Evolutionary conservation across 2,888 invertebrate species (phyloP).

Genomic region (Stomorhina lunata): DNA sequence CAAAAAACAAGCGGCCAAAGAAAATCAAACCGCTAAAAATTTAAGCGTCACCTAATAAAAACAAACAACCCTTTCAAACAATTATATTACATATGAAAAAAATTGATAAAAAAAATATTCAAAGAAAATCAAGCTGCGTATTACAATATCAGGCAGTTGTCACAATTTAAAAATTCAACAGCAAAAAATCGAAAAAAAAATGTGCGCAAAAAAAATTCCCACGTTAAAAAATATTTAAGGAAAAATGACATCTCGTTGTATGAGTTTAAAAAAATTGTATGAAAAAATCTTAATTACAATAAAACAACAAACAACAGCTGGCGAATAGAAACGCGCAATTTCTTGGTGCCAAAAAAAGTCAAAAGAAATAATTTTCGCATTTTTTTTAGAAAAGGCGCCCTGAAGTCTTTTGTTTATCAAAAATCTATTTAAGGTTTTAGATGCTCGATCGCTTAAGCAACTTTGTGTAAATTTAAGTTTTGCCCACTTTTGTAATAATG

Average conservation of each 20-base stretch:
- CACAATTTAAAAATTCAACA: conserved; percentile 19
- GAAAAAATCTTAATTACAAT: conserved; percentile 41
- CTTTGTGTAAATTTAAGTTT: not conserved
- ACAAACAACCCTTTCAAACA: conserved; percentile 34
- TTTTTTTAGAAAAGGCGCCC: conserved; percentile 22
- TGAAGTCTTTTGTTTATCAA: conserved; percentile 39
- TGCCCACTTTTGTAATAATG: conserved; percentile 38
- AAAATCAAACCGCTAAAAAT: not conserved
- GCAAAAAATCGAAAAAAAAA: not conserved
- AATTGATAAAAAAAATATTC: not conserved
- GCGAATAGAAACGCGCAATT: conserved; percentile 38
- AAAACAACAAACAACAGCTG: conserved; percentile 46
- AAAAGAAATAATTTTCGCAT: conserved; percentile 30
- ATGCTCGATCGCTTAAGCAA: conserved; percentile 6
- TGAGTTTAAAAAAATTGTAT: not conserved
- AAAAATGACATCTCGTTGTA: conserved; percentile 2
- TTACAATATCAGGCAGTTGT: conserved; percentile 57
- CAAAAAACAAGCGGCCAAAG: too few species aligned
- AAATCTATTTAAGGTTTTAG: conserved; percentile 6
- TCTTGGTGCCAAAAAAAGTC: conserved; percentile 28
- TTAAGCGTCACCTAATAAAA: not conserved
- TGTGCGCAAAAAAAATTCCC: conserved; percentile 49
- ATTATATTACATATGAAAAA: not conserved
- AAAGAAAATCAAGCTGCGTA: conserved; percentile 61
- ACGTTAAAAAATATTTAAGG: conserved; percentile 36